phyloP scores from a whole-genome alignment of 2,888 invertebrate genomes.

The Rugalucina vietnamica region DNA sequence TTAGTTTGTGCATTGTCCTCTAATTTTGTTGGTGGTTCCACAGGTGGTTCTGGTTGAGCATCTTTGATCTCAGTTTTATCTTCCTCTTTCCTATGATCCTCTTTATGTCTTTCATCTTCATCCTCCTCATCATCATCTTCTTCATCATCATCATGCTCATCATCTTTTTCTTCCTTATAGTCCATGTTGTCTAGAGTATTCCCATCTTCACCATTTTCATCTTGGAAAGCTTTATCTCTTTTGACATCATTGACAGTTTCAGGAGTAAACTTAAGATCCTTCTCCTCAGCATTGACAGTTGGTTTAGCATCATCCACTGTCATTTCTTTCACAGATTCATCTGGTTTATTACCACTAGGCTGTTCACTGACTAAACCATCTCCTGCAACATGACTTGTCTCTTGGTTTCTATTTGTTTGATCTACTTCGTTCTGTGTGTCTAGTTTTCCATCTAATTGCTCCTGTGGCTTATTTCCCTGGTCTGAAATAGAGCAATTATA shows the following conservation, averaged over 20 bases:
- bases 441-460: no score
- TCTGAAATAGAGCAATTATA: no score
- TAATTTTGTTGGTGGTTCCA: neutral
- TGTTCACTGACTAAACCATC: neutral
- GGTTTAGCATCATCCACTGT: neutral
- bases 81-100: neutral
- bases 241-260: neutral
- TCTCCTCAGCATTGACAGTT: neutral
- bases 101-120: neutral
- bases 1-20: no score
- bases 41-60: neutral
- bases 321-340: neutral
- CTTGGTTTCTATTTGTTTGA: slow-evolving; percentile 29
- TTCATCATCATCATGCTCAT: neutral
- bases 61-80: slow-evolving; percentile 19
- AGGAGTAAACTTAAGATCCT: neutral
- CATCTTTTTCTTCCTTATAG: neutral
- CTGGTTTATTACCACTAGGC: neutral
- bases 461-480: no score
- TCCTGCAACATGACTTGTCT: neutral
- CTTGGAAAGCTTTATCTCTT: neutral
- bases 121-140: neutral
- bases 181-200: neutral
- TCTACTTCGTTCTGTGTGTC: slow-evolving; percentile 48
- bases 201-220: neutral